Evolutionary conservation across 1,140 invertebrate species (phyloP).

Genomic region (Hyles vespertilio): DNA sequence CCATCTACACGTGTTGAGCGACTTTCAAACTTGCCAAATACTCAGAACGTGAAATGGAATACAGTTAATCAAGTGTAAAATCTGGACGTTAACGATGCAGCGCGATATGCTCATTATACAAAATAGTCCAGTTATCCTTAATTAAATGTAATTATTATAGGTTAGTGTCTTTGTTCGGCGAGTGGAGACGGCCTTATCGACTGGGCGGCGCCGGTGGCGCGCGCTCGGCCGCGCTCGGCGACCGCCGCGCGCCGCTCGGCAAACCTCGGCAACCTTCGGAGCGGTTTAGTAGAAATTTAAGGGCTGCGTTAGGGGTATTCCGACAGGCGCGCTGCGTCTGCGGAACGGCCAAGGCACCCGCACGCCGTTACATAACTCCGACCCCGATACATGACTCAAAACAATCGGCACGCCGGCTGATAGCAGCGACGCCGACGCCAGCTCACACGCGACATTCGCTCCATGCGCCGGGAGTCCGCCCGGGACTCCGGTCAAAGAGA

Average conservation of each 20-base stretch:
- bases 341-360: conserved; percentile 27
- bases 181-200: conserved; percentile 75
- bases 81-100: conserved; percentile 31
- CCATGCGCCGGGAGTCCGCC: background rate
- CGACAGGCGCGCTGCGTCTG: conserved; percentile 28
- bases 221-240: conserved; percentile 48
- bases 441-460: too few relatives aligned
- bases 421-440: too few relatives aligned
- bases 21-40: too few relatives aligned
- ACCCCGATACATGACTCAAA: conserved; percentile 21
- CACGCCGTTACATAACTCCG: conserved; percentile 35
- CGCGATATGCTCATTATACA: conserved; percentile 52
- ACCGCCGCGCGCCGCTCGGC: conserved; percentile 27
- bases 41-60: too few relatives aligned
- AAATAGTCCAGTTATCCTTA: conserved; percentile 67
- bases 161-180: conserved; percentile 72
- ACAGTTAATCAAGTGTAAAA: conserved; percentile 20
- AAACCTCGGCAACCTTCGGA: conserved; percentile 43
- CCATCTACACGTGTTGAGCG: too few relatives aligned
- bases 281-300: conserved; percentile 62
- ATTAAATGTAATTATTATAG: conserved; percentile 75
- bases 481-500: conserved; percentile 23
- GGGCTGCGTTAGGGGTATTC: conserved; percentile 58
- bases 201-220: conserved; percentile 69
- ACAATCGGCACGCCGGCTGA: conserved; percentile 8